These are phyloP conservation scores for Diprion similis DNA, from an alignment of 1,140 invertebrate species.

Conservation along the genomic window DNA sequence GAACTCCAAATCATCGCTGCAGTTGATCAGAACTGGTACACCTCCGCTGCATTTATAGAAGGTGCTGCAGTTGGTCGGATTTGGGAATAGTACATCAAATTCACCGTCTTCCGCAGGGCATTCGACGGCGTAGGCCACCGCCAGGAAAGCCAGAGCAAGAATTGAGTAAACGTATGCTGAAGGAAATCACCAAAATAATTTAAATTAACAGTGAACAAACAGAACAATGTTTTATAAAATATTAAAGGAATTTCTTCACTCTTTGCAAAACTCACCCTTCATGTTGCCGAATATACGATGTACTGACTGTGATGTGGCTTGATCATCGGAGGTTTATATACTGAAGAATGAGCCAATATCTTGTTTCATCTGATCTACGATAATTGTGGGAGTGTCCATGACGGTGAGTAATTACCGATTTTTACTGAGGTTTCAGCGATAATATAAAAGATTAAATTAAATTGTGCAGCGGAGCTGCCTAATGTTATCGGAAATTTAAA, in stretches of 20 bases:
- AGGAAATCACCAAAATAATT: background rate
- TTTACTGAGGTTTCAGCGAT: too few species aligned
- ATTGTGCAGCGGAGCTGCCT: too few species aligned
- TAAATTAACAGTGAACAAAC: background rate
- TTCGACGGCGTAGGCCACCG: slow-evolving; percentile 14
- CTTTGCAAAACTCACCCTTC: slow-evolving; percentile 13
- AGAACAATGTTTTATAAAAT: too few species aligned
- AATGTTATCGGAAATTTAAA: too few species aligned
- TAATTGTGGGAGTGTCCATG: too few species aligned
- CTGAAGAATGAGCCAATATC: too few species aligned
- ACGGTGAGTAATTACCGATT: too few species aligned
- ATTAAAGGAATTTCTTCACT: too few species aligned
- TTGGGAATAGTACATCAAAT: slow-evolving; percentile 53
- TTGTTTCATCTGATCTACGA: too few species aligned
- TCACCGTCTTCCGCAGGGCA: slow-evolving; percentile 33
- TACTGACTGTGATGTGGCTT: too few species aligned
- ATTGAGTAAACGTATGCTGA: slow-evolving; percentile 28
- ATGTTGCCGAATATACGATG: slow-evolving; percentile 9
- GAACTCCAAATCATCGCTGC: slow-evolving; percentile 63
- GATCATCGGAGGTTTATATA: too few species aligned
- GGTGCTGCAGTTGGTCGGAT: slow-evolving; percentile 62
- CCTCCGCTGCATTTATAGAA: slow-evolving; percentile 67
- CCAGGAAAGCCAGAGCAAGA: slow-evolving; percentile 32
- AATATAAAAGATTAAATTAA: too few species aligned
- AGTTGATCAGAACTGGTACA: slow-evolving; percentile 55